Percentiles rank a stretch among this genome's conserved stretches.
phyloP scores from a whole-genome alignment of 2,888 invertebrate species.

The Latrodectus elegans region DNA sequence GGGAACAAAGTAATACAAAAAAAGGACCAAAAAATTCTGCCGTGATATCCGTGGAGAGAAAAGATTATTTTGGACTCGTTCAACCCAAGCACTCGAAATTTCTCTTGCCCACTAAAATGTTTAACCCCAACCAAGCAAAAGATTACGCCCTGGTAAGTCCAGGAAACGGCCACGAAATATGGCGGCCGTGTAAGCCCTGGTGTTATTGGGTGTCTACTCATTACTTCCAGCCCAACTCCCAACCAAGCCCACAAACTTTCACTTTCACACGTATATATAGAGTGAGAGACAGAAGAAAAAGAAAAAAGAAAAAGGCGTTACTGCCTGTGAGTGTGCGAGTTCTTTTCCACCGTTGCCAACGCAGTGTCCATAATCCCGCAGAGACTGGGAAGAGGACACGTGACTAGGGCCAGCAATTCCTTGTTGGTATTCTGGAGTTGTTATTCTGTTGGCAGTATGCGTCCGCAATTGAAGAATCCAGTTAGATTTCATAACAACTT shows the following conservation, averaged over 20 bases:
- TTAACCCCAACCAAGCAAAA: slow-evolving; percentile 53
- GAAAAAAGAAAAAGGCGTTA: neutral
- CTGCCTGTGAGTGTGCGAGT: slow-evolving; percentile 34
- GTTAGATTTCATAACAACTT: slow-evolving; percentile 68
- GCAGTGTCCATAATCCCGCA: slow-evolving; percentile 49
- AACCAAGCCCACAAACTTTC: slow-evolving; percentile 32
- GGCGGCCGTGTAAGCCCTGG: slow-evolving; percentile 56
- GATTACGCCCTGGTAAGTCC: slow-evolving; percentile 49
- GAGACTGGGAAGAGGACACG: slow-evolving; percentile 25
- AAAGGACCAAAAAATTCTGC: neutral
- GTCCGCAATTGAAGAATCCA: slow-evolving; percentile 63
- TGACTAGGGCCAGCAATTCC: slow-evolving; percentile 36
- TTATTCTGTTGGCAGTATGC: slow-evolving; percentile 30
- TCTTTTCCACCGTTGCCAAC: slow-evolving; percentile 27
- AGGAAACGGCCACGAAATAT: slow-evolving; percentile 58
- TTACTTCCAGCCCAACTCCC: slow-evolving; percentile 59
- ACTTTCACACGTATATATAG: slow-evolving; percentile 7
- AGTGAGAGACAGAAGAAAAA: neutral
- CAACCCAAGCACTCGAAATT: slow-evolving; percentile 50
- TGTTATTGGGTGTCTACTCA: slow-evolving; percentile 59
- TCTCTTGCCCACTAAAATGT: slow-evolving; percentile 26
- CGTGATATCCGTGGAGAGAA: slow-evolving; percentile 13
- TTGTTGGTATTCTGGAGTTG: slow-evolving; percentile 41
- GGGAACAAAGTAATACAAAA: neutral
- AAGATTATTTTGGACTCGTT: slow-evolving; percentile 28